phyloP scores from a whole-genome alignment of 2,888 invertebrate genomes.

The Brenthis hecate region DNA sequence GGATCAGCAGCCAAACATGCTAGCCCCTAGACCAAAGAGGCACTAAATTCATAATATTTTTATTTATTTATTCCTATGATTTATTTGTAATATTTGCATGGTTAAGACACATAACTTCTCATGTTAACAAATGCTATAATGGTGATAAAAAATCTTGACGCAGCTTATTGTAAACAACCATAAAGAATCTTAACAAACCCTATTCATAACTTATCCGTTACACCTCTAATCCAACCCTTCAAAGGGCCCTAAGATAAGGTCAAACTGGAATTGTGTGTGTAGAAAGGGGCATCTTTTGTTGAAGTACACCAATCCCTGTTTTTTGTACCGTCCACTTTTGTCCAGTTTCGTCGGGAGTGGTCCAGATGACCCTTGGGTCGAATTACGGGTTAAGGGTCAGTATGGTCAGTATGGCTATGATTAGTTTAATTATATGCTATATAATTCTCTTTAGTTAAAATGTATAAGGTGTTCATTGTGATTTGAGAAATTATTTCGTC shows the following conservation, averaged over 20 bases:
- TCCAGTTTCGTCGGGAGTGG: slow-evolving; percentile 64
- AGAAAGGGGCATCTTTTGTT: slow-evolving; percentile 67
- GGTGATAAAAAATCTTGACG: slow-evolving; percentile 27
- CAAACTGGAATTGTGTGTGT: slow-evolving; percentile 54
- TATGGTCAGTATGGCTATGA: slow-evolving; percentile 37
- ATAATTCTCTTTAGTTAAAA: slow-evolving; percentile 34
- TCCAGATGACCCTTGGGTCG: slow-evolving; percentile 75
- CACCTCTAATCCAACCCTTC: slow-evolving; percentile 65
- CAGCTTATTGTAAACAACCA: slow-evolving; percentile 36
- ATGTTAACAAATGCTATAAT: slow-evolving; percentile 1
- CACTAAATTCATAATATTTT: too few species aligned
- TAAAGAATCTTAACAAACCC: slow-evolving; percentile 32
- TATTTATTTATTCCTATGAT: background rate
- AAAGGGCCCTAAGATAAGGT: slow-evolving; percentile 55
- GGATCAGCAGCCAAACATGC: too few species aligned
- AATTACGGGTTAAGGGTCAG: slow-evolving; percentile 56
- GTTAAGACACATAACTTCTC: background rate
- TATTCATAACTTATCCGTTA: slow-evolving; percentile 51
- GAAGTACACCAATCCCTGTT: slow-evolving; percentile 65
- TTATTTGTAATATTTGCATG: background rate
- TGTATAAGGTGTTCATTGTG: background rate
- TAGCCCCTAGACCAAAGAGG: too few species aligned
- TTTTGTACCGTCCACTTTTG: slow-evolving; percentile 64
- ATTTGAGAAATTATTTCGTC: background rate
- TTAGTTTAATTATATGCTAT: slow-evolving; percentile 43